These are phyloP conservation scores for Pangasianodon gigas DNA, from an alignment of 2,113 vertebrate species.

Conservation along the genomic window DNA sequence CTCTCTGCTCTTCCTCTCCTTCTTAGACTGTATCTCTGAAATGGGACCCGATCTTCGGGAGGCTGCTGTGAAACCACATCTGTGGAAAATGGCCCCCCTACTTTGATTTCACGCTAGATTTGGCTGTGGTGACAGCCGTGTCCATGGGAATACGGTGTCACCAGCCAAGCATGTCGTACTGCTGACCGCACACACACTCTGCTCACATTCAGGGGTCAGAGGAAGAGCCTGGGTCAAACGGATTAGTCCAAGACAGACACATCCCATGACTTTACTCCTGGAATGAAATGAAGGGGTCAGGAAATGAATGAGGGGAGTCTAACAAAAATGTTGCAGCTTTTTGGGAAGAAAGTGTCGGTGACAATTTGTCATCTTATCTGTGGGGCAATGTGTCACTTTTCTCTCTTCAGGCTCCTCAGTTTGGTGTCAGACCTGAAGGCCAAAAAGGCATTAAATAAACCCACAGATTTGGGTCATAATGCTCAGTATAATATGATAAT, in stretches of 20 bases:
- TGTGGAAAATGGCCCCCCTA: constrained; percentile 27
- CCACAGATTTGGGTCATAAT: neutral
- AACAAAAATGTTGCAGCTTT: neutral
- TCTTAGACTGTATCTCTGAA: constrained; percentile 35
- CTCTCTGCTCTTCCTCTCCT: constrained; percentile 5
- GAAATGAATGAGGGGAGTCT: constrained; percentile 10
- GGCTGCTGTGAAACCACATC: constrained; percentile 40
- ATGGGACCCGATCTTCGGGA: constrained; percentile 29
- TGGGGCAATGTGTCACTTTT: neutral
- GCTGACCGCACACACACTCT: constrained; percentile 37
- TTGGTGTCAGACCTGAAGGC: neutral
- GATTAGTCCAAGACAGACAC: constrained; percentile 31
- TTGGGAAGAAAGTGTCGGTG: neutral
- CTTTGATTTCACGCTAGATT: constrained; percentile 48
- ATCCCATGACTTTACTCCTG: neutral
- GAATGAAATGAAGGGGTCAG: neutral
- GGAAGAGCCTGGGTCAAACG: constrained; percentile 36
- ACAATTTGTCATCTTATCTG: neutral
- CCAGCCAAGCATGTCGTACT: constrained; percentile 11
- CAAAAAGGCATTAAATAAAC: neutral
- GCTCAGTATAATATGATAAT: neutral
- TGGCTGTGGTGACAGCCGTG: constrained; percentile 42
- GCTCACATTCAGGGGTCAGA: constrained; percentile 22
- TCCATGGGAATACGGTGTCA: constrained; percentile 31
- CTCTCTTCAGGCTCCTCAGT: neutral